These are phyloP conservation scores for Hydrozoanthus gracilis DNA, from an alignment of 92 coral and sea anemone species.

Conservation along the genomic window DNA sequence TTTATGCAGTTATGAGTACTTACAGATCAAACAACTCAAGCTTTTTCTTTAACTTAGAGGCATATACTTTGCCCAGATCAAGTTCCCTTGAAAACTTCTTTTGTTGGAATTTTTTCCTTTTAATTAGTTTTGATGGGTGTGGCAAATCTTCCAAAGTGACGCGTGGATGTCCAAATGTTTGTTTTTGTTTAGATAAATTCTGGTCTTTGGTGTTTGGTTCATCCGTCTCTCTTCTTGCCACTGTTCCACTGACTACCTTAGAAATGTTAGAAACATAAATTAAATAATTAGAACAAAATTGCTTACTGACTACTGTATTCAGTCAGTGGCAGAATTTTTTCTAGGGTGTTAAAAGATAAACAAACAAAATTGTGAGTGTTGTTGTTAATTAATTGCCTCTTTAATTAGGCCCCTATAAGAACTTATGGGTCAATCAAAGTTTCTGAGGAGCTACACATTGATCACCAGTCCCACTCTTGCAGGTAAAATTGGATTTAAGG, in stretches of 20 bases:
- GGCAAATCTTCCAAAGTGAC: constrained; percentile 36
- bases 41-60: constrained; percentile 40
- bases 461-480: no score
- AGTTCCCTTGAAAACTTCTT: constrained; percentile 32
- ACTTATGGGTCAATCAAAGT: no score
- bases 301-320: no score
- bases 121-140: constrained; percentile 42
- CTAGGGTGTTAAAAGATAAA: no score
- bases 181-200: not conserved
- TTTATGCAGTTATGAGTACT: not conserved
- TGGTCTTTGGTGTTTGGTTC: not conserved
- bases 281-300: no score
- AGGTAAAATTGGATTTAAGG: no score
- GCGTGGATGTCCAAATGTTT: not conserved
- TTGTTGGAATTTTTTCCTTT: constrained; percentile 30
- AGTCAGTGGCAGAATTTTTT: no score
- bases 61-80: constrained; percentile 36
- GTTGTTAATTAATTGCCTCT: no score
- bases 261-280: not conserved
- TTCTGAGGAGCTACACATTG: no score
- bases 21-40: constrained; percentile 26
- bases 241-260: constrained; percentile 24
- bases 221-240: not conserved
- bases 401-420: no score
- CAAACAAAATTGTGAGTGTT: no score